Conservation (phyloP, 2,113 vertebrate genomes). For the Noturus placidus region DNA sequence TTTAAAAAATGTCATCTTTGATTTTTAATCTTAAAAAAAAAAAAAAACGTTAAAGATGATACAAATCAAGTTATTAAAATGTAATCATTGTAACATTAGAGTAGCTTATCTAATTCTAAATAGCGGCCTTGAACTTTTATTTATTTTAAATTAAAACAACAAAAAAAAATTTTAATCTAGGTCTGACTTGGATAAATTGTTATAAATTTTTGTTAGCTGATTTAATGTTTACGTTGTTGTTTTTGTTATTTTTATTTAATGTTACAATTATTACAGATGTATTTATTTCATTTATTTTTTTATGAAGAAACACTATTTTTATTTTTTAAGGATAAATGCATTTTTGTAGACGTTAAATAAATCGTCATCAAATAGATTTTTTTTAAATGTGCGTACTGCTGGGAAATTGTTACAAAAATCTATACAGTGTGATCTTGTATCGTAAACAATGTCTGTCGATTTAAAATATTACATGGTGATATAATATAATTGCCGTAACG, state of each 20-base stretch:
- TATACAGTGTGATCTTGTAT: neutral
- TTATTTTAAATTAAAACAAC: neutral
- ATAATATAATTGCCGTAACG: neutral
- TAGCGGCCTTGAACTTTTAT: neutral
- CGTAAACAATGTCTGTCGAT: neutral
- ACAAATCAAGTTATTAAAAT: neutral
- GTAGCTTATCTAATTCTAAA: neutral
- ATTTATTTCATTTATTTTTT: neutral
- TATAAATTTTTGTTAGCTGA: neutral
- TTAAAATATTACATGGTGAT: neutral
- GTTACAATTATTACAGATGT: neutral
- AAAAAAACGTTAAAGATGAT: no score
- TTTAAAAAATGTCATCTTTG: neutral
- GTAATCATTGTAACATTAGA: neutral
- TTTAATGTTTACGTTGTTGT: neutral
- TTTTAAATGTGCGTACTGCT: neutral
- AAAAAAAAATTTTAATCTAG: neutral
- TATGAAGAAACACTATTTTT: neutral
- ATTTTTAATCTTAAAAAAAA: neutral
- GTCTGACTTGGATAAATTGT: neutral
- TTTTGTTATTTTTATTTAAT: neutral
- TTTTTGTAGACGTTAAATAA: neutral
- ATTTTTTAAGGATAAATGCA: neutral
- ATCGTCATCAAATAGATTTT: neutral
- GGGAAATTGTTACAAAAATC: neutral